Percentiles rank a stretch among this genome's conserved stretches.
Conservation (phyloP, 2,888 invertebrate species). For the Spatulosminthurus flaviceps region DNA sequence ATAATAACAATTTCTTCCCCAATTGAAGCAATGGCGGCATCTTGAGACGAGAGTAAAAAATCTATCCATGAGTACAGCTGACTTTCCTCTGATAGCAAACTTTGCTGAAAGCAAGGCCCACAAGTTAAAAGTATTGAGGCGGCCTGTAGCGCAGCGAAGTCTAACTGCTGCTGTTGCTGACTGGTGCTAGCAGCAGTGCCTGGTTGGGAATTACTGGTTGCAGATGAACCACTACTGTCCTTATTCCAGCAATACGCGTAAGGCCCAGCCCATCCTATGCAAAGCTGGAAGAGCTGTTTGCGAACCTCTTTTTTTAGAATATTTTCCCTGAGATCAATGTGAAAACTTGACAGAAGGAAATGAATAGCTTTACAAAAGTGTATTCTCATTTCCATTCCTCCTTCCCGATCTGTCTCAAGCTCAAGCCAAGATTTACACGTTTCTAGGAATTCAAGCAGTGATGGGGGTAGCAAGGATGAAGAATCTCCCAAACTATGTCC, state of each 20-base stretch:
- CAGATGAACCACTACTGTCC: slow-evolving; percentile 58
- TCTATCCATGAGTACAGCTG: slow-evolving; percentile 94
- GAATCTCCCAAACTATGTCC: slow-evolving; percentile 55
- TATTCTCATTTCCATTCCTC: slow-evolving; percentile 61
- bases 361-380: slow-evolving; percentile 59
- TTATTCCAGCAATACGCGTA: slow-evolving; percentile 74
- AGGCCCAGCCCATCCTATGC: slow-evolving; percentile 93
- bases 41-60: slow-evolving; percentile 84
- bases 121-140: slow-evolving; percentile 96
- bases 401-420: slow-evolving; percentile 61
- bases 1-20: slow-evolving; percentile 69
- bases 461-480: slow-evolving; percentile 49
- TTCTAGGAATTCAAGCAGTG: slow-evolving; percentile 61
- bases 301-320: slow-evolving; percentile 87
- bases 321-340: slow-evolving; percentile 68
- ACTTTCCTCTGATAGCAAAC: slow-evolving; percentile 87
- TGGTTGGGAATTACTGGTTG: background rate
- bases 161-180: slow-evolving; percentile 65
- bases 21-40: slow-evolving; percentile 67
- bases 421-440: slow-evolving; percentile 61
- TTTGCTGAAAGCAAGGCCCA: slow-evolving; percentile 91
- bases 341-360: slow-evolving; percentile 57
- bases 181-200: background rate
- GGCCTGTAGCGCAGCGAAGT: slow-evolving; percentile 76
- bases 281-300: slow-evolving; percentile 87